Base-by-base conservation (phyloP, 2,888 invertebrate species). In the Lasioglossum marginatum region DNA sequence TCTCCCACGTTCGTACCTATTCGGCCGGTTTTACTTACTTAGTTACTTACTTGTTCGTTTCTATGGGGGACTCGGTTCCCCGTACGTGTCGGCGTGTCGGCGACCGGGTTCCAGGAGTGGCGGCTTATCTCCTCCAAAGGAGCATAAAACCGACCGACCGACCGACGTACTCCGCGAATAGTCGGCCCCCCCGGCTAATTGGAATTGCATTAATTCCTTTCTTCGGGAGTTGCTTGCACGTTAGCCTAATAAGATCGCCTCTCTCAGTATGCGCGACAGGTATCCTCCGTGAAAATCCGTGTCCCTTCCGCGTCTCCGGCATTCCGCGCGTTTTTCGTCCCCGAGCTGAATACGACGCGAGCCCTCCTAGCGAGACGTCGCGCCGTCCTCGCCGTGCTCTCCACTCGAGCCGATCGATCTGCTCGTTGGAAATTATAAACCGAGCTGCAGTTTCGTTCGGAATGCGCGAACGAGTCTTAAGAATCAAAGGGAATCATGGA, bases 191-290 rank as follows among this genome's bases (percentile, higher is more conserved):
- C 63, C 80, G 82, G 89, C 88, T 93, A 92, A 93, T 93, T 92
- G 90, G 91, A 92, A 92, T 93, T 92, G 90, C 90, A 91, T 93
- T 92, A 92, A 92, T 91, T 89, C 90, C 89, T 90, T 91, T 91
- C 90, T 89, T 89, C 88, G 76, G 52, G 76, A 79, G 45, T 77
- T 74, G 86, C 79, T 78, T 83, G 79, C 77, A 57, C 80, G 83
- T 75, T 86, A 82, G 82, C 82, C 84, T 88, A 88, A 90, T 90
- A 90, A 90, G 87, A 89, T 85, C 85, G 83, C 82, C 77, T 68
- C 76, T 71, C 76, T 89, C 71, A 85, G 89, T 88, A 89, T 88
- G 80, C 87, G 81, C 77, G 89, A 89, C 85, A 74, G 81, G 80
- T 84, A 83, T 70, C 82, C 86, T 76, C 81, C 88, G 84, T 77